Percentiles rank a stretch among this genome's conserved stretches.
Evolutionary conservation across 1,140 invertebrate genomes (phyloP).

Genomic region (Orius laevigatus): DNA sequence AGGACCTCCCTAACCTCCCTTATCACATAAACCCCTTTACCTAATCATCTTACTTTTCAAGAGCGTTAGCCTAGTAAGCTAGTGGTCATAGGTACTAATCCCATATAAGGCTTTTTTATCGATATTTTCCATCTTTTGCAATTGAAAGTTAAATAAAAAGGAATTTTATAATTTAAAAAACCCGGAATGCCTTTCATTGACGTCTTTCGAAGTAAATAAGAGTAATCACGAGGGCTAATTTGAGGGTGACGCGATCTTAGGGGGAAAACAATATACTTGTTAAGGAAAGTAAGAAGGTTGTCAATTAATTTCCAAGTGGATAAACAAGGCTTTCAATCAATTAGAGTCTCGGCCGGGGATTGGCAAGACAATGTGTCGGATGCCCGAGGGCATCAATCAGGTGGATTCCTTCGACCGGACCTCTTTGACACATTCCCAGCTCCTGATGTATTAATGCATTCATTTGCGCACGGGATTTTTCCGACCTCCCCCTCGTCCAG

Average conservation of each 20-base stretch:
- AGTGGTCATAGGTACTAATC: too few relatives aligned
- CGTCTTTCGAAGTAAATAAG: neutral
- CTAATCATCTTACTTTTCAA: too few relatives aligned
- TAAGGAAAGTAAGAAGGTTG: constrained; percentile 2
- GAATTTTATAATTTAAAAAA: neutral
- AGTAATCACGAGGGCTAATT: neutral
- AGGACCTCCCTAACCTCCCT: too few relatives aligned
- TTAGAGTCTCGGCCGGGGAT: neutral
- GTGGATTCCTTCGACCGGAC: too few relatives aligned
- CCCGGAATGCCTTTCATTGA: neutral
- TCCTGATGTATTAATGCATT: constrained; percentile 11
- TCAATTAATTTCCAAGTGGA: constrained; percentile 7
- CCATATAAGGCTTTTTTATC: too few relatives aligned
- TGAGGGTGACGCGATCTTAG: neutral
- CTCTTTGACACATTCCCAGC: too few relatives aligned
- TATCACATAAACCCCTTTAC: too few relatives aligned
- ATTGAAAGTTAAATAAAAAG: too few relatives aligned
- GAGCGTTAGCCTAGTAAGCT: too few relatives aligned
- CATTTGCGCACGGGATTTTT: constrained; percentile 1
- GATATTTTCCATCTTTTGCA: too few relatives aligned
- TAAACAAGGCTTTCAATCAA: constrained; percentile 1
- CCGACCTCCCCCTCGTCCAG: too few relatives aligned
- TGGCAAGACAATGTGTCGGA: constrained; percentile 6
- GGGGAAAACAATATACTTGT: constrained; percentile 12
- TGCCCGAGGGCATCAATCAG: neutral